Percentiles rank a stretch among this genome's conserved stretches.
Evolutionary conservation across 2,797 vertebrate genomes (phyloP).

Genomic region (Propithecus perrieri): DNA sequence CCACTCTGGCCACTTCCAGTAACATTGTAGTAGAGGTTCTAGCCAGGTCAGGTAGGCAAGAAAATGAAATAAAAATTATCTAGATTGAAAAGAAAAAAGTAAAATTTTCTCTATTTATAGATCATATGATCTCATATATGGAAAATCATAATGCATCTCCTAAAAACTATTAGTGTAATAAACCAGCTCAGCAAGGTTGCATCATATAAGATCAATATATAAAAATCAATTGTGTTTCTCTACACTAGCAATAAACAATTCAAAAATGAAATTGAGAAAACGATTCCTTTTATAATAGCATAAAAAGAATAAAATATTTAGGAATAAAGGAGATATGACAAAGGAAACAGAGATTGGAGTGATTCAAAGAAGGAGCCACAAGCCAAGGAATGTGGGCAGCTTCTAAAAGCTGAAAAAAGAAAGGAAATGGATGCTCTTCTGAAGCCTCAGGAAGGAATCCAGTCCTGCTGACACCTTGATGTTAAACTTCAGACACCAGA

Average conservation of each 20-base stretch:
- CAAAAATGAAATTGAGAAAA: not conserved
- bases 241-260: not conserved
- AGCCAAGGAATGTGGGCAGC: no score
- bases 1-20: not conserved
- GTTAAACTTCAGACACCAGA: no score
- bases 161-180: not conserved
- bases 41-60: not conserved
- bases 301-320: not conserved
- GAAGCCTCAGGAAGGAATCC: no score
- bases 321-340: no score
- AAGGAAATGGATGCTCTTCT: no score
- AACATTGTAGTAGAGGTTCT: not conserved
- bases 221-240: not conserved
- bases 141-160: constrained; percentile 8
- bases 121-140: not conserved
- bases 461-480: no score
- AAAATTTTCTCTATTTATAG: not conserved
- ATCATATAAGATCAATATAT: not conserved
- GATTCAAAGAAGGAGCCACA: no score
- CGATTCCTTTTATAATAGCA: not conserved
- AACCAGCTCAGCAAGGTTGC: not conserved
- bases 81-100: constrained; percentile 23
- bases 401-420: no score
- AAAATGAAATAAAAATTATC: not conserved
- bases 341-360: no score